Evolutionary conservation across 2,797 vertebrate genomes (phyloP).

Genomic region (Hybognathus amarus): DNA sequence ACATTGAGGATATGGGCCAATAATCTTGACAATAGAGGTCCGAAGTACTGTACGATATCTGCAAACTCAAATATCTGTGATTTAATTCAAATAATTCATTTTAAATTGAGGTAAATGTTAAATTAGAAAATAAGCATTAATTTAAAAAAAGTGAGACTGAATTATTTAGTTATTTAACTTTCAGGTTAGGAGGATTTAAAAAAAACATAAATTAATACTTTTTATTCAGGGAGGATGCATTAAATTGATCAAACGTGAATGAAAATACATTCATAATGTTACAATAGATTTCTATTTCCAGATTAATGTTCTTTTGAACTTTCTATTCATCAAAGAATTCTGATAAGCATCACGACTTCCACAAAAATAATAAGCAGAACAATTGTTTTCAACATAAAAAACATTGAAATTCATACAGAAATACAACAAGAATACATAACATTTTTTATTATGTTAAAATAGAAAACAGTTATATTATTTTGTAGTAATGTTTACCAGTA

Average conservation of each 20-base stretch:
- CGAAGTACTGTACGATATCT: constrained; percentile 6
- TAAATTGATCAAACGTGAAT: not conserved
- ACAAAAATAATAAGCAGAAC: no score
- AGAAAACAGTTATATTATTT: not conserved
- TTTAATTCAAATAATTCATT: not conserved
- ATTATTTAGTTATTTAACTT: no score
- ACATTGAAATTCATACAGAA: not conserved
- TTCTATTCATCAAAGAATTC: not conserved
- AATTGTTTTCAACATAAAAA: not conserved
- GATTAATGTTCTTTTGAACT: not conserved
- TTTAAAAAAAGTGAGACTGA: not conserved
- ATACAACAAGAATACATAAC: no score
- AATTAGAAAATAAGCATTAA: not conserved
- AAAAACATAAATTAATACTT: no score
- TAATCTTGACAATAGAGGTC: constrained; percentile 54
- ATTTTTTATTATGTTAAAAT: no score
- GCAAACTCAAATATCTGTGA: no score
- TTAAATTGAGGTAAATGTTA: not conserved
- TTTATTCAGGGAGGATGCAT: no score
- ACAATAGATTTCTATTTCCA: not conserved
- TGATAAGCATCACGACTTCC: not conserved
- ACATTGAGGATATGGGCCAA: constrained; percentile 55
- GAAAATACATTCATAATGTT: not conserved
- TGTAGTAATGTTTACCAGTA: not conserved
- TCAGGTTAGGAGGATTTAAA: no score